phyloP scores from a whole-genome alignment of 2,113 vertebrate species.

The Sceloporus undulatus region DNA sequence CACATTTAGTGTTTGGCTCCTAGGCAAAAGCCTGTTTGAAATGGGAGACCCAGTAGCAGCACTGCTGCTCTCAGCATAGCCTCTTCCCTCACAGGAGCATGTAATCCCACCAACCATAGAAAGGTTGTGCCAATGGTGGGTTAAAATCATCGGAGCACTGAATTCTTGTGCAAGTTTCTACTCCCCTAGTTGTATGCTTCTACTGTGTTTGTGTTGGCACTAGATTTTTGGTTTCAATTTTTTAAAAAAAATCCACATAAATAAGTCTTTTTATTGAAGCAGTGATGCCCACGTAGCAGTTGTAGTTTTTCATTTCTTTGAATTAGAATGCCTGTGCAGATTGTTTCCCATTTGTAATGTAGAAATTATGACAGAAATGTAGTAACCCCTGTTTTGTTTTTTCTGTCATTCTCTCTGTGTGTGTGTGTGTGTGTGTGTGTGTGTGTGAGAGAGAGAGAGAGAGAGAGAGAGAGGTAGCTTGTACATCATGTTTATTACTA shows the following conservation, averaged over 20 bases:
- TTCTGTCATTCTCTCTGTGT: neutral
- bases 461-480: neutral
- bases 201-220: neutral
- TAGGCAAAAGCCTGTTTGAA: too few species aligned
- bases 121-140: too few species aligned
- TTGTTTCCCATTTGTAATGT: neutral
- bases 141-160: neutral
- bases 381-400: neutral
- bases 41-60: too few species aligned
- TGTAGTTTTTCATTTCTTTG: neutral
- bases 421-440: too few species aligned
- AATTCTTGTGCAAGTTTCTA: neutral
- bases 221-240: neutral
- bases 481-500: neutral
- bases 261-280: neutral
- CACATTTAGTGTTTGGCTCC: too few species aligned
- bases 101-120: too few species aligned
- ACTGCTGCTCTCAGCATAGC: too few species aligned
- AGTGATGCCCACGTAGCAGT: neutral
- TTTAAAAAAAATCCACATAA: neutral
- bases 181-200: neutral
- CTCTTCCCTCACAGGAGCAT: too few species aligned
- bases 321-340: neutral
- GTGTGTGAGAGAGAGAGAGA: too few species aligned
- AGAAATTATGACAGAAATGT: neutral